Conservation (phyloP, 2,797 vertebrate species). For the Galaxias olidus region DNA sequence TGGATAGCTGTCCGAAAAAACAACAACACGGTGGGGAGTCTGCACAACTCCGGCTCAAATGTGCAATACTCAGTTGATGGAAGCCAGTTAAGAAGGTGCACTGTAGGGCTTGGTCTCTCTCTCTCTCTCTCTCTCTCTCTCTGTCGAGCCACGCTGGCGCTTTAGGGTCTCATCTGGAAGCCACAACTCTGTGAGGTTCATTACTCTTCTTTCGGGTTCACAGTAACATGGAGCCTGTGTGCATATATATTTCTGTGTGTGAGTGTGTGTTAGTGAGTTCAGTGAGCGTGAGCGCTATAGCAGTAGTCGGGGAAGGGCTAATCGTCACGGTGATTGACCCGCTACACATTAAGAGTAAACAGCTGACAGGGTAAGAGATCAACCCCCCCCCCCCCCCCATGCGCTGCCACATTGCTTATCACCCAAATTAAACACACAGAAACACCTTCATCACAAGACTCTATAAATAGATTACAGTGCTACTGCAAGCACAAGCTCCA, state of each 20-base stretch:
- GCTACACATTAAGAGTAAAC: too few species aligned
- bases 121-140: background rate
- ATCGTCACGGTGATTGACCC: background rate
- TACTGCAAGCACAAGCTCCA: background rate
- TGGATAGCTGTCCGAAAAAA: background rate
- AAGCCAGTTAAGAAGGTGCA: slow-evolving; percentile 4
- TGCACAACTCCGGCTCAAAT: slow-evolving; percentile 4
- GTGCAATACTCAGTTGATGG: background rate
- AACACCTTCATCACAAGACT: slow-evolving; percentile 30
- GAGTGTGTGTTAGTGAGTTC: background rate
- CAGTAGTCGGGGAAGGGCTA: background rate
- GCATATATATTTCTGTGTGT: too few species aligned
- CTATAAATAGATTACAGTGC: background rate
- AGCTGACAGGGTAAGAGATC: too few species aligned
- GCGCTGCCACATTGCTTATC: background rate
- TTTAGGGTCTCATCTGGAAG: slow-evolving; percentile 1
- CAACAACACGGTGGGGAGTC: background rate
- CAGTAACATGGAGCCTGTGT: background rate
- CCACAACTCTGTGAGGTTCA: background rate
- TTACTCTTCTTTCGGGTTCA: background rate
- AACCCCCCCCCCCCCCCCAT: too few species aligned
- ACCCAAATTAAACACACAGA: slow-evolving; percentile 6
- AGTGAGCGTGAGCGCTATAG: background rate
- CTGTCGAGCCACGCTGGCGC: background rate
- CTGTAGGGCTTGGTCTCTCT: background rate